A percentile compares a stretch with the other conserved stretches of the same genome.
Conservation (phyloP, 2,888 invertebrate genomes). For the Ditula angustiorana region DNA sequence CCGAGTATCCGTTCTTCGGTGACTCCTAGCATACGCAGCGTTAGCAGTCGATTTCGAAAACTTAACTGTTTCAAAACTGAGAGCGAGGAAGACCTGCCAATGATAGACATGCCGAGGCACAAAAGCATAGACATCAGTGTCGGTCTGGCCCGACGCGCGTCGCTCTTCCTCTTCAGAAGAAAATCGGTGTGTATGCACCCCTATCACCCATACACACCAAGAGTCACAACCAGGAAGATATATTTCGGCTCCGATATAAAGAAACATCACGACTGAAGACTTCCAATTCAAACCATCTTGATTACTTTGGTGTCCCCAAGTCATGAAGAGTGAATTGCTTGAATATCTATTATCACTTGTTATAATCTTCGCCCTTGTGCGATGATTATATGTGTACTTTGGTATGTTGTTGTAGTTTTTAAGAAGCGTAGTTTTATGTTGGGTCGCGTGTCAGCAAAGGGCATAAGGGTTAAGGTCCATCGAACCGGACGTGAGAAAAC, state of each 20-base stretch:
- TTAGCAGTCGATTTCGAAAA: constrained; percentile 62
- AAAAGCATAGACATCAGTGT: constrained; percentile 77
- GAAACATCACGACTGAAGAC: constrained; percentile 26
- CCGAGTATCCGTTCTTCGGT: constrained; percentile 58
- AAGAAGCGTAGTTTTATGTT: neutral
- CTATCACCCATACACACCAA: constrained; percentile 77
- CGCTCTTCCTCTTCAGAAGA: constrained; percentile 74
- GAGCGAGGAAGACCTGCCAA: constrained; percentile 60
- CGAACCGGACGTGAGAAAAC: neutral
- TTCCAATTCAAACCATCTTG: neutral
- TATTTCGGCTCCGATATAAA: constrained; percentile 63
- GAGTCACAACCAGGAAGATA: constrained; percentile 74
- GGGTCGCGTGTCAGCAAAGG: neutral
- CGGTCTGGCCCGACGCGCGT: constrained; percentile 72
- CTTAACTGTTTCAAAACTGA: constrained; percentile 67
- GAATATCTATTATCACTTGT: constrained; percentile 9
- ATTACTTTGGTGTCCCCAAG: neutral
- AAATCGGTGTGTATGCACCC: constrained; percentile 75
- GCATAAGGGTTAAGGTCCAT: neutral
- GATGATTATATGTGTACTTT: neutral
- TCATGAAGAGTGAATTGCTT: neutral
- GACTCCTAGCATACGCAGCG: constrained; percentile 59
- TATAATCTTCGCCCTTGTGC: constrained; percentile 5
- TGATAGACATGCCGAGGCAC: constrained; percentile 68
- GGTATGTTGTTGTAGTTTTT: neutral